Evolutionary conservation across 2,797 vertebrate genomes (phyloP).

Genomic region (Urophycis tenuis): DNA sequence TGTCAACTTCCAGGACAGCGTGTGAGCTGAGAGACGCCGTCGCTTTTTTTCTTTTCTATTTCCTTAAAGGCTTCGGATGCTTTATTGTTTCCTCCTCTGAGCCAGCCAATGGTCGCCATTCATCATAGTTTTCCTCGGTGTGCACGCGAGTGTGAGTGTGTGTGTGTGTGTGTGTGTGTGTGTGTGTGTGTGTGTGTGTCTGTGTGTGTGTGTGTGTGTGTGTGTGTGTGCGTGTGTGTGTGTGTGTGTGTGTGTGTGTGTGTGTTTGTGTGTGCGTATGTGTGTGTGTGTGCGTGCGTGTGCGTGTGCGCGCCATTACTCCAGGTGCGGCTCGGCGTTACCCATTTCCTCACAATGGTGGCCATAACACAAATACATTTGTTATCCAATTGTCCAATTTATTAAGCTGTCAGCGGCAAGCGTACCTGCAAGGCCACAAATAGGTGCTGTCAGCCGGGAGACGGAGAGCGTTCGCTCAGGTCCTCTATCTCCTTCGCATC

Average conservation of each 20-base stretch:
- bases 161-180: not conserved
- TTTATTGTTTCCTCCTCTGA: conserved; percentile 22
- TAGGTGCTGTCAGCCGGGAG: conserved; percentile 49
- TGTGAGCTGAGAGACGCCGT: conserved; percentile 28
- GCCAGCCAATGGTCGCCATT: conserved; percentile 17
- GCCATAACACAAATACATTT: conserved; percentile 60
- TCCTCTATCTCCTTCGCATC: conserved; percentile 49
- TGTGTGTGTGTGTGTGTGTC: no score
- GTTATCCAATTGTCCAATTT: conserved; percentile 68
- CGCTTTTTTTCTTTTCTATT: conserved; percentile 12
- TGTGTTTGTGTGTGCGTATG: not conserved
- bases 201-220: no score
- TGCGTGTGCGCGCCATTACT: conserved; percentile 23
- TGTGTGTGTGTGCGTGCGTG: not conserved
- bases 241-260: not conserved
- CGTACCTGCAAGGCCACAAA: conserved; percentile 44
- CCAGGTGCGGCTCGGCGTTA: conserved; percentile 35
- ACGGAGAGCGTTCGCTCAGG: conserved; percentile 47
- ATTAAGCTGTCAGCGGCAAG: conserved; percentile 61
- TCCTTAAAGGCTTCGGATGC: conserved; percentile 17
- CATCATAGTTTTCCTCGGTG: not conserved
- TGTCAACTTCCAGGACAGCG: conserved; percentile 3
- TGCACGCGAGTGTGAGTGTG: not conserved
- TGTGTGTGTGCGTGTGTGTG: not conserved
- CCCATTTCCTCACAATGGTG: conserved; percentile 32